These are phyloP conservation scores for Chloebia gouldiae DNA, from an alignment of 2,113 vertebrate genomes.

Conservation along the genomic window DNA sequence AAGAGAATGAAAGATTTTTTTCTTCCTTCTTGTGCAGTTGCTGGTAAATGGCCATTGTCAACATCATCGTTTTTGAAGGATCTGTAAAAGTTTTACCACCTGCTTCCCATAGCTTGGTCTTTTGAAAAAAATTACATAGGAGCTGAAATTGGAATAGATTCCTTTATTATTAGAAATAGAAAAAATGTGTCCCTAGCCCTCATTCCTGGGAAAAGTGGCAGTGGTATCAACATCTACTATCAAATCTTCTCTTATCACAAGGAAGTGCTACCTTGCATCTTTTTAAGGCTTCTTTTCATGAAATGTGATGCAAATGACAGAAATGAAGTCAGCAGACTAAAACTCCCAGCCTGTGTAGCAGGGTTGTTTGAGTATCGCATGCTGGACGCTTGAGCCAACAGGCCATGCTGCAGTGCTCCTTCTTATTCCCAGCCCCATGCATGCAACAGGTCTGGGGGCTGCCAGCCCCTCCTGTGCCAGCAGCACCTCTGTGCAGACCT, in stretches of 20 bases:
- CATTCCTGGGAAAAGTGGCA: not conserved
- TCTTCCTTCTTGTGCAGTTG: not conserved
- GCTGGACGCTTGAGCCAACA: not conserved
- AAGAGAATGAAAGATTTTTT: not conserved
- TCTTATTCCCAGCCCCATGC: not conserved
- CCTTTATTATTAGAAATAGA: constrained; percentile 1
- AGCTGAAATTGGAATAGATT: not conserved
- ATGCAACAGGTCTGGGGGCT: not conserved
- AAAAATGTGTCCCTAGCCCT: not conserved
- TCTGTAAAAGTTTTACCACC: not conserved
- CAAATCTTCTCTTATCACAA: not conserved
- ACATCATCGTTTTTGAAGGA: not conserved
- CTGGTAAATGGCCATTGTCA: not conserved
- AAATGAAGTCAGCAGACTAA: not conserved
- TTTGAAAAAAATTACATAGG: not conserved
- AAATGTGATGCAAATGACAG: not conserved
- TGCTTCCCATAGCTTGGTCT: not conserved
- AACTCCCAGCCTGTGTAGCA: not conserved
- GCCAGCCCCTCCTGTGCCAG: not conserved
- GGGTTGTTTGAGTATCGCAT: accelerated
- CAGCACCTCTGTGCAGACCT: not conserved
- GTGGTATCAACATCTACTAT: not conserved
- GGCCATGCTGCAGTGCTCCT: accelerated
- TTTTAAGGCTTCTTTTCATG: not conserved
- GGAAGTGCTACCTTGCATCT: not conserved